Base-by-base conservation (phyloP, 35 echinoderm and acorn worm species). In the Acanthaster planci region DNA sequence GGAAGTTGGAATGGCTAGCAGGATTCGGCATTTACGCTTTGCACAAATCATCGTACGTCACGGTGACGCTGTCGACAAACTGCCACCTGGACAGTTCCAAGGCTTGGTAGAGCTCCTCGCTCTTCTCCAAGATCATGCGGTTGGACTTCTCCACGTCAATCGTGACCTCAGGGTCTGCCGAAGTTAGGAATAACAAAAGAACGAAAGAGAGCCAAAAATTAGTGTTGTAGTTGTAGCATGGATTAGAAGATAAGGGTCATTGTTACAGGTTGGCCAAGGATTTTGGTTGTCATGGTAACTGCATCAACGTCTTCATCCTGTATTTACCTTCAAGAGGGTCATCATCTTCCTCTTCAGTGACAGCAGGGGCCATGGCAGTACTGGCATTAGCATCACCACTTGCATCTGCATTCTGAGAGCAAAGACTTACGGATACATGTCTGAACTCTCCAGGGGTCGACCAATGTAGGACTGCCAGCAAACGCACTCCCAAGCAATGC, bases 51-150 rank as follows among this genome's bases (percentile, higher is more conserved):
- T 90, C 88, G 4, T 84, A 59, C 31, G 88, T 90, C 36, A 76
- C 59, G 0, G 80, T 90, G 47, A 85, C 67, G 15, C 60, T 77
- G 75, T 90, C 88, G 19, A 90, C 81, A 85, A 52, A 67, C 57
- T 85, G 81, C 88, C 88, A 90, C 37, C 88, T 76, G 1, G 88
- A 90, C 17, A 84, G 50, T 31, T 90, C 88, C 23, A 90, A 18
- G 75, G 80, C 81, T 0, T 55, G 31, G 82, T 90, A 90, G 36
- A 90, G 22, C 17, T 90, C 88, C 36, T 90, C 81, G 39, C 81
- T 85, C 38, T 78, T 78, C 10, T 84, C 55, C 38, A 90, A 77
- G 52, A 77, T 84, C 17, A 84, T 72, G 9, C 76, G 57, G 38
- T 90, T 90, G 67, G 84, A 77, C 50, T 51, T 67, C 35, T 90